These are phyloP conservation scores for Sphenodon punctatus DNA, from an alignment of 2,797 vertebrate genomes.

Conservation along the genomic window DNA sequence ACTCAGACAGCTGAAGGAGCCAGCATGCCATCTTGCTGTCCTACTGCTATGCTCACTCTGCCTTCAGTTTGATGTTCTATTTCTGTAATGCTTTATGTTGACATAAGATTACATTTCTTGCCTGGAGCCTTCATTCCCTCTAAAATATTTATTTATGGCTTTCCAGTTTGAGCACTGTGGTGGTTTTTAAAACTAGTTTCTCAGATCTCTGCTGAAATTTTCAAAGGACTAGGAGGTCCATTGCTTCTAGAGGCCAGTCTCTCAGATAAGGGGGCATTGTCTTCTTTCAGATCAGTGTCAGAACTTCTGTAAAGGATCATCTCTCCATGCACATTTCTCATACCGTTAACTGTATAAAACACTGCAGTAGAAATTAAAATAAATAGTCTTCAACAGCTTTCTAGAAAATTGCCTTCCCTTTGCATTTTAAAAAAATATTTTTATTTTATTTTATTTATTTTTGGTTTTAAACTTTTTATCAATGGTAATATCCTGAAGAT, in stretches of 20 bases:
- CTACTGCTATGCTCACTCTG: not conserved
- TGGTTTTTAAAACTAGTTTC: constrained; percentile 27
- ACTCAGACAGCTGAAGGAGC: not conserved
- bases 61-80: constrained; percentile 17
- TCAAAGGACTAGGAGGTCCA: not conserved
- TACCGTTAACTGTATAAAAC: not conserved
- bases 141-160: constrained; percentile 36
- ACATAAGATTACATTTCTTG: not conserved
- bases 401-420: too few species aligned
- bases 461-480: not conserved
- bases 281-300: rapidly evolving
- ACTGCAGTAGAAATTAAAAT: not conserved
- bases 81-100: constrained; percentile 4
- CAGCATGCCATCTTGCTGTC: not conserved
- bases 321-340: not conserved
- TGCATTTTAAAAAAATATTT: too few species aligned
- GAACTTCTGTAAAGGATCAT: not conserved
- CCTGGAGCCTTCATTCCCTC: not conserved
- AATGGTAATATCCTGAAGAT: not conserved
- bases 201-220: constrained; percentile 29
- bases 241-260: not conserved
- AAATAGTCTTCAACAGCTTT: too few species aligned
- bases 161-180: not conserved
- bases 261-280: not conserved
- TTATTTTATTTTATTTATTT: too few species aligned